Evolutionary conservation across 64 coral and sea anemone genomes (phyloP).

Genomic region (Orbicella faveolata): DNA sequence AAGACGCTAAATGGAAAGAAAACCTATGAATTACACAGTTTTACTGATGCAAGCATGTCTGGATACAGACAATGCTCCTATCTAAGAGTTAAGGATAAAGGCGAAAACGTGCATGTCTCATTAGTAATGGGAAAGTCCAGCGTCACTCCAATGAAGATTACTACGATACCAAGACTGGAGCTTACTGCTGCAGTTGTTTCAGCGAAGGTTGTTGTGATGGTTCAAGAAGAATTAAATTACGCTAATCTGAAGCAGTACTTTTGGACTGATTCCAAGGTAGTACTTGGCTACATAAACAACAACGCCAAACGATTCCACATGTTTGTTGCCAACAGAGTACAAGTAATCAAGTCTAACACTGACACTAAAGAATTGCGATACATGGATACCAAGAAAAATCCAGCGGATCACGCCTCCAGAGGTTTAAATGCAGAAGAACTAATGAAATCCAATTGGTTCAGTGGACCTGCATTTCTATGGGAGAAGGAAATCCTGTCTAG

Average conservation of each 20-base stretch:
- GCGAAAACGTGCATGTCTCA: background rate
- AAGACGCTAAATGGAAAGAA: background rate
- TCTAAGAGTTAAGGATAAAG: background rate
- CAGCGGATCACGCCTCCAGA: constrained; percentile 34
- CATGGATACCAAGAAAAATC: constrained; percentile 21
- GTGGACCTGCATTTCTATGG: constrained; percentile 31
- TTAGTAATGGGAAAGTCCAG: background rate
- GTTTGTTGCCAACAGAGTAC: constrained; percentile 57
- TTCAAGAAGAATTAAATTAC: background rate
- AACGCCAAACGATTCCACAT: constrained; percentile 20
- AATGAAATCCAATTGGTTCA: constrained; percentile 34
- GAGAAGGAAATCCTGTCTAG: background rate
- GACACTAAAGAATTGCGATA: constrained; percentile 36
- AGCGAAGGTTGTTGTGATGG: background rate
- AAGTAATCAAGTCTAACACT: constrained; percentile 18
- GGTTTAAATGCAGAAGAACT: constrained; percentile 28
- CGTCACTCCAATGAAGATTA: constrained; percentile 1
- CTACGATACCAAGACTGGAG: constrained; percentile 6
- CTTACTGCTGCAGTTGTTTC: constrained; percentile 6
- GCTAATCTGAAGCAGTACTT: too few species aligned
- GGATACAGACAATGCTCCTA: constrained; percentile 4
- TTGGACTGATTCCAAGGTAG: constrained; percentile 5
- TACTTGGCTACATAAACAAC: background rate
- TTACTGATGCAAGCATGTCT: background rate
- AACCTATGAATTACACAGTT: background rate